Evolutionary conservation across 1,140 invertebrate species (phyloP).

Genomic region (Wasmannia auropunctata): DNA sequence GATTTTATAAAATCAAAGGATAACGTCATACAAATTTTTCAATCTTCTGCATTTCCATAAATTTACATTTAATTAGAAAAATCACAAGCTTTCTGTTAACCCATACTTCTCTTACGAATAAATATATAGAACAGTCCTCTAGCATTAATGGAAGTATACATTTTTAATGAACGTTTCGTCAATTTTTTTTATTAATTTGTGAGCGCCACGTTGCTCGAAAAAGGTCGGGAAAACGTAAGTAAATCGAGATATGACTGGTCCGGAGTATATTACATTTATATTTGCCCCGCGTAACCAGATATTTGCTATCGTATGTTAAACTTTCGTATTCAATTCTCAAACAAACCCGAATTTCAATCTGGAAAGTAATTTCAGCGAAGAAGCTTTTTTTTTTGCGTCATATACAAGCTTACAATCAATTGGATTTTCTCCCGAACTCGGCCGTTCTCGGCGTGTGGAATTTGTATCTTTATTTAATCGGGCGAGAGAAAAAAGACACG

Average conservation of each 20-base stretch:
- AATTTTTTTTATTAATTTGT: slow-evolving; percentile 13
- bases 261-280: slow-evolving; percentile 52
- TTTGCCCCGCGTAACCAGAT: slow-evolving; percentile 13
- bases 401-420: slow-evolving; percentile 45
- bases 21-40: slow-evolving; percentile 7
- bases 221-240: background rate
- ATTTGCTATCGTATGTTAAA: slow-evolving; percentile 49
- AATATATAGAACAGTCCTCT: background rate
- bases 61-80: slow-evolving; percentile 29
- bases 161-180: background rate
- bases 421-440: slow-evolving; percentile 20
- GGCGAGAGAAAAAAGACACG: background rate
- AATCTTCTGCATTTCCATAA: background rate
- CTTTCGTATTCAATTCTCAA: slow-evolving; percentile 13
- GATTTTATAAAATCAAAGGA: background rate
- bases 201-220: background rate
- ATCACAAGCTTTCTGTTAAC: background rate
- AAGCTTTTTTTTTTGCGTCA: slow-evolving; percentile 27
- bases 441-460: background rate
- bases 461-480: slow-evolving; percentile 13
- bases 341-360: slow-evolving; percentile 48
- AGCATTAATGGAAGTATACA: slow-evolving; percentile 3
- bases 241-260: slow-evolving; percentile 16
- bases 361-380: slow-evolving; percentile 48
- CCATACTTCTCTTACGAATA: background rate